phyloP scores from a whole-genome alignment of 2,888 invertebrate genomes.

The Chaetogeoica ovagalla region DNA sequence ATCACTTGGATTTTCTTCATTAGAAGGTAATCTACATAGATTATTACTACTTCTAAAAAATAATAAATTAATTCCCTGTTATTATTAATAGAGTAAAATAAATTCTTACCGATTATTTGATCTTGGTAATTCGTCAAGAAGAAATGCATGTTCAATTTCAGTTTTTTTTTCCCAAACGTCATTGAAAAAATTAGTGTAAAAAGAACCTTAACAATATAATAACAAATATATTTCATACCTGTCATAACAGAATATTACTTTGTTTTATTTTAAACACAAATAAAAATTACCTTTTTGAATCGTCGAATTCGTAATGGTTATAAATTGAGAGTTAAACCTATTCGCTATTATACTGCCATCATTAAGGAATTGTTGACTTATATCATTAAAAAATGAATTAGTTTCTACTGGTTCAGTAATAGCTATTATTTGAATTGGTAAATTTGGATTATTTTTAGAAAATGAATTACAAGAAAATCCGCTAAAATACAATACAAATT shows the following conservation, averaged over 20 bases:
- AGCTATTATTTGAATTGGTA: slow-evolving; percentile 91
- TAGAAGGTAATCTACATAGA: slow-evolving; percentile 65
- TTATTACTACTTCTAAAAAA: slow-evolving; percentile 62
- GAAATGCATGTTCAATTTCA: slow-evolving; percentile 90
- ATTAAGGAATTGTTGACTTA: slow-evolving; percentile 86
- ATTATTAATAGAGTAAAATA: background rate
- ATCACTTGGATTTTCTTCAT: slow-evolving; percentile 66
- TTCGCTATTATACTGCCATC: slow-evolving; percentile 93
- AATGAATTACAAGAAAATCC: slow-evolving; percentile 46
- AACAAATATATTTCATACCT: background rate
- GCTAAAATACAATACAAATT: background rate
- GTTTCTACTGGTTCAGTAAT: slow-evolving; percentile 89
- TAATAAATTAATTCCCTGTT: background rate
- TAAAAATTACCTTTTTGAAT: slow-evolving; percentile 77
- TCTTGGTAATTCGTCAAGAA: slow-evolving; percentile 74
- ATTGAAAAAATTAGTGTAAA: slow-evolving; percentile 93
- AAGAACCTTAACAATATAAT: slow-evolving; percentile 70
- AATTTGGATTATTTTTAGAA: slow-evolving; percentile 65
- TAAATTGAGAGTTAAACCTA: slow-evolving; percentile 85
- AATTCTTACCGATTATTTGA: slow-evolving; percentile 31
- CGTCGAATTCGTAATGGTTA: slow-evolving; percentile 82
- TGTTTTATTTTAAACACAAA: no score
- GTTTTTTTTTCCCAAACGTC: slow-evolving; percentile 95
- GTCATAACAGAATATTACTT: no score
- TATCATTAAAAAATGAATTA: slow-evolving; percentile 85